Base-by-base conservation (phyloP, 30 jellyfish, hydroid and myxozoan genomes). In the Cassiopea xamachana region DNA sequence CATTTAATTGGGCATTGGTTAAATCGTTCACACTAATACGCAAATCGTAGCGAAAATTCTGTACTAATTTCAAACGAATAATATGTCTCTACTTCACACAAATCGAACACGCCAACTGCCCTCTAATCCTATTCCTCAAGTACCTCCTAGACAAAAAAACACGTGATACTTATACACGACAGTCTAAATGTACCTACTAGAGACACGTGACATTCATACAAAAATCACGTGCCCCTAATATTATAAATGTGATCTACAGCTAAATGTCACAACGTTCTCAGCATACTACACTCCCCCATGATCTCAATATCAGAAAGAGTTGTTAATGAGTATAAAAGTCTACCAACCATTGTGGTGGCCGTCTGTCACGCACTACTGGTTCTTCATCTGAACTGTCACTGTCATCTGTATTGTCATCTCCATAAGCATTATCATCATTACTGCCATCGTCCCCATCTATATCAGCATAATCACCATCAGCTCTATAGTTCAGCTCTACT, bases 81-180 rank as follows among this genome's bases (percentile, higher is more conserved):
- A 55, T 55, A 55, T 3, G 0, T 55, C 7, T 0, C 64, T 55
- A 55, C 0, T 55, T 55, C 0, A 10, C 64, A 55, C 78, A 69
- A 27, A 69, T 69, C 78, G 78, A 69, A 69, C 78, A 69, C 78
- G 78, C 78, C 78, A 69, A 69, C 78, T 43, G 17, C 78, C 78
- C 78, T 69, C 78, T 69, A 69, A 17, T 43, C 78, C 78, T 69
- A 69, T 69, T 43, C 78, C 48, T 69, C 46, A 69, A 69, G 78
- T 0, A 0, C 78, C 78, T 69, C 0, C 78, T 69, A 69, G 78
- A 27, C 39, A 27, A 27, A 27, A 27, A 69, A 43, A 69, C 78
- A 69, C 1, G 17, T 69, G 78, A 69, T 0, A 4, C n/a, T n/a
- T n/a, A 69, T 69, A 69, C 48, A 43, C 15, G 78, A 69, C 78